Base-by-base conservation (phyloP, 2,797 vertebrate species). In the Sorex maritimensis region DNA sequence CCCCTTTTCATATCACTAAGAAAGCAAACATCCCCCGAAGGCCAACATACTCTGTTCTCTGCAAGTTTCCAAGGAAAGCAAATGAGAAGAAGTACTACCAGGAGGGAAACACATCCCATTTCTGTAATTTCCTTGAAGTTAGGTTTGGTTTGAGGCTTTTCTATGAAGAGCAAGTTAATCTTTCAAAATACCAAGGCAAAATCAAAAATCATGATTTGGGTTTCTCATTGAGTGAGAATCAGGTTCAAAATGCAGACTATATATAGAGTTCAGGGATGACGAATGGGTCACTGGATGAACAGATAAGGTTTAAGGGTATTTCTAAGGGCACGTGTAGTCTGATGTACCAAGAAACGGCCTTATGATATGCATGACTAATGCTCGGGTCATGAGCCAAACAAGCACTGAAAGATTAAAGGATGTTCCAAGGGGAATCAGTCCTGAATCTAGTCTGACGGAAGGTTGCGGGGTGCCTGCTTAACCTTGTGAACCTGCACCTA, bases 1-100 rank as follows among this genome's bases (percentile, higher is more conserved):
- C 9, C 63, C 34, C 28, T 92, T 93, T 90, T 85, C 81, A 38
- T 93, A 91, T 87, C 61, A 86, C 1, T 95, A 77, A 93, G 72
- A 75, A 93, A 93, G 81, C 17, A 89, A 82, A 24, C 71, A 84
- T 26, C 73, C 19, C 34, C 86, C 86, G 74, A 80, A 23, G 52
- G 78, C 65, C 93, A 92, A 82, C 14, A 84, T 15, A 34, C 21
- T 78, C 28, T 24, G 26, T 81, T 94, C 78, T 81, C 80, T 88
- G 41, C 24, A 81, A 78, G 41, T 81, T 93, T 94, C 28, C 44
- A 71, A 44, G 34, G 55, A 67, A 81, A 90, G 41, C 41, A 89
- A 82, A 81, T 69, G n/a, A 41, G 44, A 88, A 79, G n/a, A 92
- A 12, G 52, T 17, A 52, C 30, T 89, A 71, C 44, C 52, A 10